Evolutionary conservation across 2,888 invertebrate species (phyloP), one percentile per base, ranked within the genome.

Genomic region (Nephrotoma guestfalica): DNA sequence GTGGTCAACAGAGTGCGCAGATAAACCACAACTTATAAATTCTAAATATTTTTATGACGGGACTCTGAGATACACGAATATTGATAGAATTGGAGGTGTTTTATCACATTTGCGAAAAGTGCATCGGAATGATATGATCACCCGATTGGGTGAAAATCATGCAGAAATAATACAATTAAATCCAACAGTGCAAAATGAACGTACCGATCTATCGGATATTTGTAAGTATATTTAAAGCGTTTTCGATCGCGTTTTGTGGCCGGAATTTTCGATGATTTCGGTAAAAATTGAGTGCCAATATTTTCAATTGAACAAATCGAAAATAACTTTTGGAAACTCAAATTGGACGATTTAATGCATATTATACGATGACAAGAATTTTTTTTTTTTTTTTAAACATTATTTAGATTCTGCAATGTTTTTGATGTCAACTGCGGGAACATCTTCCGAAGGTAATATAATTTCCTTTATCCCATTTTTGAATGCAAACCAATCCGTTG

Each of bases 61-160:
- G 9, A 89, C 90, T 6, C 89, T 91, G 41, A 90, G 90, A 86
- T 91, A 91, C 88, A 90, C 90, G 88, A 90, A 91, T 87, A 90
- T 90, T 86, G 92, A 92, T 89, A 89, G 92, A n/a, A 88, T 91
- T 6, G 91, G 91, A 47, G 91, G 91, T 1, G 91, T 91, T 0
- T 86, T 91, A 15, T 91, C 91, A 0, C 91, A 91, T 89, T 88
- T 92, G 47, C 89, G 90, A 1, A 91, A 91, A 87, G 90, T 91
- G 0, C 90, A 90, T 87, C 89, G 90, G n/a, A 88, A 87, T 6
- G 91, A 91, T 86, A 89, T 92, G 41, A 89, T 89, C 30, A 87
- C 89, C 1, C 89, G 89, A 41, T 89, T 92, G 43, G 92, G 91
- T 2, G 86, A 88, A 1, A 89, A 89, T 41, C 89, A 90, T 4